phyloP scores from a whole-genome alignment of 30 jellyfish, hydroid and myxozoan species.

The Haliclystus octoradiatus region DNA sequence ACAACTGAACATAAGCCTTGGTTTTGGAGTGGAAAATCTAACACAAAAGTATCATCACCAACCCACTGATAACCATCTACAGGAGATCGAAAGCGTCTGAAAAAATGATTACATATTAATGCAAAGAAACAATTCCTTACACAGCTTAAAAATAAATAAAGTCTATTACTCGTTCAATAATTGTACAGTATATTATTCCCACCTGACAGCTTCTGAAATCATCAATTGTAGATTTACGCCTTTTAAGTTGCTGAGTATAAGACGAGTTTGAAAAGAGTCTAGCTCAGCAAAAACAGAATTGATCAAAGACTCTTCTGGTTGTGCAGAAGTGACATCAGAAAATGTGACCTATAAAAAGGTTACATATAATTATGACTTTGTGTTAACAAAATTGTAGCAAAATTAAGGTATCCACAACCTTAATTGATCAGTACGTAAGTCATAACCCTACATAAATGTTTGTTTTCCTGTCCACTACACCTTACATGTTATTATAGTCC shows the following conservation, averaged over 20 bases:
- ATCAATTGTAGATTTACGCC: not conserved
- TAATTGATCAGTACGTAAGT: no score
- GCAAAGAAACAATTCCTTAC: no score
- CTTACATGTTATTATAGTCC: no score
- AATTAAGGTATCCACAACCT: no score
- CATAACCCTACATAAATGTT: no score
- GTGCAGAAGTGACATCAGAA: not conserved
- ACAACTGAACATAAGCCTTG: conserved; percentile 10
- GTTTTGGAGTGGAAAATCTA: conserved; percentile 25
- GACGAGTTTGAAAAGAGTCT: not conserved
- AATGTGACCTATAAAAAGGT: not conserved
- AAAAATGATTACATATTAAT: no score
- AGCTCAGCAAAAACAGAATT: not conserved
- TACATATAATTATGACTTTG: no score
- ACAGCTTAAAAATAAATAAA: no score
- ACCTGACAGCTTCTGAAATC: not conserved
- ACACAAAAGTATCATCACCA: conserved; percentile 22
- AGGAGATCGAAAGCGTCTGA: conserved; percentile 25
- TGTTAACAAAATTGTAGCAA: no score
- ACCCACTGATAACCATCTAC: conserved; percentile 32
- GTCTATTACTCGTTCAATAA: no score
- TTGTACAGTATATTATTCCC: not conserved
- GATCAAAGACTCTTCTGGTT: not conserved
- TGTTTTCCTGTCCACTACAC: no score
- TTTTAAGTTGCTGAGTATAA: not conserved